phyloP scores from a whole-genome alignment of 2,797 vertebrate species.

The Denticeps clupeoides region DNA sequence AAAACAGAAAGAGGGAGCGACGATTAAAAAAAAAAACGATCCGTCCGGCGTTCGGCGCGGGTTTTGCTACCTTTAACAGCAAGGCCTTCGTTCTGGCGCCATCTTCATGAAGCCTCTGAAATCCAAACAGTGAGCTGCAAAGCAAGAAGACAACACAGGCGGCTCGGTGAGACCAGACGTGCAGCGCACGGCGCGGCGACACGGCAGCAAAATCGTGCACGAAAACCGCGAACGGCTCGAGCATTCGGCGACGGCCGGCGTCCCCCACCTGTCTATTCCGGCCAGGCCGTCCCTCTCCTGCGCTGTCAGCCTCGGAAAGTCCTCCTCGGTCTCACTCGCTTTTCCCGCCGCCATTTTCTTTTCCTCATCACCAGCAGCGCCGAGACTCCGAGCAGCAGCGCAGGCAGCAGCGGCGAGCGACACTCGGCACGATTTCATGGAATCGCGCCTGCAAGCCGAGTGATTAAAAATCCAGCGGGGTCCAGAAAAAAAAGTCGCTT shows the following conservation, averaged over 20 bases:
- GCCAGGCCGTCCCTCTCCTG: slow-evolving; percentile 76
- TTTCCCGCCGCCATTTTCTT: slow-evolving; percentile 99
- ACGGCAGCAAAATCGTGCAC: too few species aligned
- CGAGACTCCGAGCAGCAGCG: slow-evolving; percentile 61
- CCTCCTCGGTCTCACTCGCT: slow-evolving; percentile 92
- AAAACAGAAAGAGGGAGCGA: too few species aligned
- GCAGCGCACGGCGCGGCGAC: too few species aligned
- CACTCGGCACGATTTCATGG: slow-evolving; percentile 96
- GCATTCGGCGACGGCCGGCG: too few species aligned
- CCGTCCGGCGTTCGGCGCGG: too few species aligned
- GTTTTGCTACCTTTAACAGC: slow-evolving; percentile 94
- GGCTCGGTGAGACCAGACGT: slow-evolving; percentile 64
- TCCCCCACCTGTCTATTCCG: slow-evolving; percentile 80
- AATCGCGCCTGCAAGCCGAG: slow-evolving; percentile 47
- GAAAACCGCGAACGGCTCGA: too few species aligned
- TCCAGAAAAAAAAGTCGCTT: too few species aligned
- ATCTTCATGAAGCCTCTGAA: slow-evolving; percentile 97
- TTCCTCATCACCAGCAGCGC: slow-evolving; percentile 88
- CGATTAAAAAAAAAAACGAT: too few species aligned
- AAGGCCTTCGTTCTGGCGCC: slow-evolving; percentile 98
- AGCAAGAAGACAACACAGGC: slow-evolving; percentile 64
- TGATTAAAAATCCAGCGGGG: slow-evolving; percentile 44
- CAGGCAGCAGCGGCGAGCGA: slow-evolving; percentile 69
- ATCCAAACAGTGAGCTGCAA: slow-evolving; percentile 86
- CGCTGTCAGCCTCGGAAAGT: slow-evolving; percentile 92